phyloP scores from a whole-genome alignment of 2,888 invertebrate species.

The Diploptera punctata region DNA sequence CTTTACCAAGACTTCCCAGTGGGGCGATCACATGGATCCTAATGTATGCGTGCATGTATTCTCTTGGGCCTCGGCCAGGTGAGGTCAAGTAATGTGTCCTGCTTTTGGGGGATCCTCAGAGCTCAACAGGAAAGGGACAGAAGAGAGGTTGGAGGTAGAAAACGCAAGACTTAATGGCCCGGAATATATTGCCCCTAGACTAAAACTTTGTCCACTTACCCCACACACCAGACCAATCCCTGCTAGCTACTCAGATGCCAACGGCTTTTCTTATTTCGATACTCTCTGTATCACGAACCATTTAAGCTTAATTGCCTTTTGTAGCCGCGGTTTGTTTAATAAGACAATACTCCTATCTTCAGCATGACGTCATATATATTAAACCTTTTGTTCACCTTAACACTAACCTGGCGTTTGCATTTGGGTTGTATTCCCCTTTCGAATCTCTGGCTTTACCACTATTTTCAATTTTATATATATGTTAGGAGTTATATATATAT shows the following conservation, averaged over 20 bases:
- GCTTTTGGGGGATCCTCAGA: constrained; percentile 16
- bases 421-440: too few relatives aligned
- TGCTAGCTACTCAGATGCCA: not conserved
- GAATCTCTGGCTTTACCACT: too few relatives aligned
- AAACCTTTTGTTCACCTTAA: too few relatives aligned
- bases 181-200: constrained; percentile 42
- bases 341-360: too few relatives aligned
- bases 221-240: not conserved
- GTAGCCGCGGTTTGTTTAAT: constrained; percentile 31
- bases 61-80: constrained; percentile 36
- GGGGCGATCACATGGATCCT: constrained; percentile 13
- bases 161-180: constrained; percentile 39
- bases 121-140: constrained; percentile 1
- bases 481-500: too few relatives aligned
- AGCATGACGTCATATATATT: too few relatives aligned
- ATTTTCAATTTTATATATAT: too few relatives aligned
- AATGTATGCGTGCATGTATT: constrained; percentile 28
- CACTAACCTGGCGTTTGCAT: too few relatives aligned
- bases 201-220: constrained; percentile 42
- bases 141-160: not conserved
- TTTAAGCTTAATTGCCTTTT: constrained; percentile 40
- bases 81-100: constrained; percentile 34
- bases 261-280: constrained; percentile 22
- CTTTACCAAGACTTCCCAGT: constrained; percentile 9
- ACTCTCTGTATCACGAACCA: constrained; percentile 37